These are phyloP conservation scores for Notothenia coriiceps DNA, from an alignment of 2,113 vertebrate genomes.

Conservation along the genomic window DNA sequence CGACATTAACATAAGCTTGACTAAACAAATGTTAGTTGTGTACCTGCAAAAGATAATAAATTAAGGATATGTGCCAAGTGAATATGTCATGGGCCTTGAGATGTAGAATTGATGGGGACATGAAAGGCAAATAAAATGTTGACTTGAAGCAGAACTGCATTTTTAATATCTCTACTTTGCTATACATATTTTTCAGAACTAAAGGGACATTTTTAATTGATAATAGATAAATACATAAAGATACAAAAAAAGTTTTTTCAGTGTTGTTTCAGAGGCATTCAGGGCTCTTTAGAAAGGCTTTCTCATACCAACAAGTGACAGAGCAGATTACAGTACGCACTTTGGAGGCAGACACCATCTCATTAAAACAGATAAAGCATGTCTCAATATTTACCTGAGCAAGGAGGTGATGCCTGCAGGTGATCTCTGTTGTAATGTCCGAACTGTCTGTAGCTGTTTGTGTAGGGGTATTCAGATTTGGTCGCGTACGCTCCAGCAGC, in stretches of 20 bases:
- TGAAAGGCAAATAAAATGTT: neutral
- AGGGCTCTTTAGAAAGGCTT: neutral
- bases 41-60: neutral
- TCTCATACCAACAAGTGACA: neutral
- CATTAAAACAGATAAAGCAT: neutral
- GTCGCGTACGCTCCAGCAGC: slow-evolving; percentile 90
- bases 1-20: slow-evolving; percentile 9
- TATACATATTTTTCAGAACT: neutral
- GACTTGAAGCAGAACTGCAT: neutral
- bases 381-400: slow-evolving; percentile 86
- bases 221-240: neutral
- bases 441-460: slow-evolving; percentile 92
- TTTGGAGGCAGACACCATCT: neutral
- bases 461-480: slow-evolving; percentile 95
- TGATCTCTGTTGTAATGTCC: slow-evolving; percentile 93
- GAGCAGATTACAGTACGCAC: neutral
- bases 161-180: neutral
- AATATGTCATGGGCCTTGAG: neutral
- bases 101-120: neutral
- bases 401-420: slow-evolving; percentile 90
- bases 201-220: no score
- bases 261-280: neutral
- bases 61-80: neutral
- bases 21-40: neutral
- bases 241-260: no score